Conservation (phyloP, 2,888 invertebrate species). For the Dryobotodes eremita region DNA sequence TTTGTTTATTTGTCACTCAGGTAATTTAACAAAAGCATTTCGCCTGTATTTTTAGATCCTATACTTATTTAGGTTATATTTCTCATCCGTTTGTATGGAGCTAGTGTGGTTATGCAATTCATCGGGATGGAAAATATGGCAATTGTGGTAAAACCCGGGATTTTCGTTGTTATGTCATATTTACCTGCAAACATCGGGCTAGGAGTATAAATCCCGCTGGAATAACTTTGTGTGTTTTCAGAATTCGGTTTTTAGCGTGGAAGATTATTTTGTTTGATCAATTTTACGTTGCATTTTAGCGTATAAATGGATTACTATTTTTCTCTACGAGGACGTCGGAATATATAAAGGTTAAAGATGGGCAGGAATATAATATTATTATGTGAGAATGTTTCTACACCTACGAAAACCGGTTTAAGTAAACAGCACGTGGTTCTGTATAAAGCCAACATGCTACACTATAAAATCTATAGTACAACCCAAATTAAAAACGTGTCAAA, state of each 20-base stretch:
- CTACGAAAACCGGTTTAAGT: no score
- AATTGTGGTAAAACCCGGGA: conserved; percentile 33
- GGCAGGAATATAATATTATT: background rate
- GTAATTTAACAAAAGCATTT: conserved; percentile 63
- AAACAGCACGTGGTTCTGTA: background rate
- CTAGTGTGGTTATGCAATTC: conserved; percentile 44
- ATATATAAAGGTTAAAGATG: background rate
- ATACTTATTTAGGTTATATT: conserved; percentile 46
- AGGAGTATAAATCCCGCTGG: conserved; percentile 37
- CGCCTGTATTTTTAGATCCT: conserved; percentile 43
- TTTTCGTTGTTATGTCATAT: conserved; percentile 54
- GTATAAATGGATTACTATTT: background rate
- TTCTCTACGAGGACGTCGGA: background rate
- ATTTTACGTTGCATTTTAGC: conserved; percentile 5
- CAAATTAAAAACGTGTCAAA: background rate
- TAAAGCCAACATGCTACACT: background rate
- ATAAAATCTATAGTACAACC: background rate
- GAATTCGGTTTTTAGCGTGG: conserved; percentile 4
- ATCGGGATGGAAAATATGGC: conserved; percentile 45
- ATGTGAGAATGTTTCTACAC: background rate
- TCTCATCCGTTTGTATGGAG: conserved; percentile 21
- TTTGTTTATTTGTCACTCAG: conserved; percentile 64
- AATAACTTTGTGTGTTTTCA: conserved; percentile 41
- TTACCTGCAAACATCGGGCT: conserved; percentile 48
- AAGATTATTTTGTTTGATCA: conserved; percentile 20